A percentile compares a stretch with the other conserved stretches of the same genome.
Evolutionary conservation across 2,113 vertebrate species (phyloP).

Genomic region (Regulus satrapa): DNA sequence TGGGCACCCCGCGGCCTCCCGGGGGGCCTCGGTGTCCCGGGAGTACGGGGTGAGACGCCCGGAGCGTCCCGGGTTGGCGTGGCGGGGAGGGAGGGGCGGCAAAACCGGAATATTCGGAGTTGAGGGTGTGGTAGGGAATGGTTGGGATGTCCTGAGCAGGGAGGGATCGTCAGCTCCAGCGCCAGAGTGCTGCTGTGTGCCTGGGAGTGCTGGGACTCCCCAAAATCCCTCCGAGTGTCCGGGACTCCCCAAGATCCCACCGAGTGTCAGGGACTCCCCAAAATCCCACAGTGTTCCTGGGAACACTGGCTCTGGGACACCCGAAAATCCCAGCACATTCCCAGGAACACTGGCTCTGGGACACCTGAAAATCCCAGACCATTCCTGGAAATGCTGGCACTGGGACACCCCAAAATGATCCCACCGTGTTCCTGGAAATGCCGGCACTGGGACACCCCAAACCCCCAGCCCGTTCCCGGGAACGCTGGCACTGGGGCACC

Average conservation of each 20-base stretch:
- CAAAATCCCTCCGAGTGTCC: not conserved
- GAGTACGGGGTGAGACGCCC: too few relatives aligned
- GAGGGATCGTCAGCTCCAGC: accelerated
- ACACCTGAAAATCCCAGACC: accelerated
- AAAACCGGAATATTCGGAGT: accelerated
- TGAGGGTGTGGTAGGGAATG: not conserved
- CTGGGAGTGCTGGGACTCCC: not conserved
- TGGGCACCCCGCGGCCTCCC: accelerated
- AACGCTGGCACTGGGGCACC: too few relatives aligned
- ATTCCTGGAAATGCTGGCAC: accelerated
- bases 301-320: too few relatives aligned
- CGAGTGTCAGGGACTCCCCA: too few relatives aligned
- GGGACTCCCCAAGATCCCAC: too few relatives aligned
- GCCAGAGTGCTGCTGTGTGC: too few relatives aligned
- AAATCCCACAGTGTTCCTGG: too few relatives aligned
- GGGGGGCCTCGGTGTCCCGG: too few relatives aligned
- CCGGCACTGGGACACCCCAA: too few relatives aligned
- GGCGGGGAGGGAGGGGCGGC: accelerated
- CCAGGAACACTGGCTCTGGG: too few relatives aligned
- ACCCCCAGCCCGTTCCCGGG: accelerated
- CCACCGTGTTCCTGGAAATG: accelerated
- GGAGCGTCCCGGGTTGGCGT: not conserved
- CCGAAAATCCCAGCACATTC: too few relatives aligned
- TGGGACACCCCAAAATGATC: not conserved
- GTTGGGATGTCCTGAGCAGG: not conserved